A percentile compares a stretch with the other conserved stretches of the same genome.
phyloP scores from a whole-genome alignment of 2,888 invertebrate species.

The Linnaemya vulpina region DNA sequence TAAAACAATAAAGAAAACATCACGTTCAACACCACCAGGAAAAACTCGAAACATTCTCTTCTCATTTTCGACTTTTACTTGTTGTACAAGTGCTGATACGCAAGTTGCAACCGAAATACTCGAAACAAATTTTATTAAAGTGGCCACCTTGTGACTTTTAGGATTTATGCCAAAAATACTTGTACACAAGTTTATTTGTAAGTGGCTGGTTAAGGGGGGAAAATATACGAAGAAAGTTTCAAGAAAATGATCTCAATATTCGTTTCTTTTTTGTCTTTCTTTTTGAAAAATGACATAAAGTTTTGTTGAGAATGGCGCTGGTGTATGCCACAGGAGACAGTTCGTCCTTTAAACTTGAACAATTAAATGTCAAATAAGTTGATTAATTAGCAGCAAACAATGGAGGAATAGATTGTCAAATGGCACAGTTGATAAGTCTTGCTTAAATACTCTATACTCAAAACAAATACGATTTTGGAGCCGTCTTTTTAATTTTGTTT shows the following conservation, averaged over 20 bases:
- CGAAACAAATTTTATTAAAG: slow-evolving; percentile 40
- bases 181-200: slow-evolving; percentile 2
- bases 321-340: neutral
- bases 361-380: neutral
- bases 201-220: neutral
- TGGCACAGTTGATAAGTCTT: too few relatives aligned
- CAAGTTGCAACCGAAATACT: slow-evolving; percentile 23
- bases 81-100: slow-evolving; percentile 6
- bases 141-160: slow-evolving; percentile 58
- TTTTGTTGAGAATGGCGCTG: neutral
- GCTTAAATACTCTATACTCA: too few relatives aligned
- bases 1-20: slow-evolving; percentile 54
- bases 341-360: neutral
- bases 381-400: neutral
- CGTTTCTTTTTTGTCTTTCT: too few relatives aligned
- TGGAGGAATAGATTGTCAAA: too few relatives aligned
- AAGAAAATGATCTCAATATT: slow-evolving; percentile 14
- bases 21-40: neutral
- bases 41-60: slow-evolving; percentile 12
- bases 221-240: neutral
- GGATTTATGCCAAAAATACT: slow-evolving; percentile 44
- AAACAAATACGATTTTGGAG: too few relatives aligned
- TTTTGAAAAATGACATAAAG: neutral
- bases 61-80: slow-evolving; percentile 21
- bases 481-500: too few relatives aligned